Evolutionary conservation across 92 coral and sea anemone species (phyloP).

Genomic region (Desmophyllum pertusum): DNA sequence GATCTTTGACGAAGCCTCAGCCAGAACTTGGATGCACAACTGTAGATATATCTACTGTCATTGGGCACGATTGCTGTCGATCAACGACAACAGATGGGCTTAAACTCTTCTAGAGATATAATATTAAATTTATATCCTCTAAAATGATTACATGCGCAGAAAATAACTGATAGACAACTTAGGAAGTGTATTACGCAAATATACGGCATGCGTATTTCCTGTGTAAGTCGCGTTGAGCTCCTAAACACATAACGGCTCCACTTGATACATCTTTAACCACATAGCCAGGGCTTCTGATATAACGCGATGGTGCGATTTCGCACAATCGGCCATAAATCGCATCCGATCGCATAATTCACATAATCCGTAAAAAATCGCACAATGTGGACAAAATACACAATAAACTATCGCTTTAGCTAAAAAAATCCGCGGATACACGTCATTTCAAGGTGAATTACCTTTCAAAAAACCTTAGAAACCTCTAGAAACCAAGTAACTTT

Average conservation of each 20-base stretch:
- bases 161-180: not conserved
- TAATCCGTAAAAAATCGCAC: too few relatives aligned
- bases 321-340: too few relatives aligned
- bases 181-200: not conserved
- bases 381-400: too few relatives aligned
- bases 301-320: too few relatives aligned
- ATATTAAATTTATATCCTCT: not conserved
- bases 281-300: too few relatives aligned
- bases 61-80: not conserved
- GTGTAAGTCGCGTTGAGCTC: not conserved
- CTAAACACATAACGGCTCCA: not conserved
- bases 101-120: not conserved
- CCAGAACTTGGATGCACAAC: not conserved
- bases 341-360: too few relatives aligned
- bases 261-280: not conserved
- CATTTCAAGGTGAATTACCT: too few relatives aligned
- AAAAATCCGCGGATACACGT: too few relatives aligned
- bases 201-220: not conserved
- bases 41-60: too few relatives aligned
- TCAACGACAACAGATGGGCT: not conserved
- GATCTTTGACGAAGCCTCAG: not conserved
- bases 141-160: not conserved
- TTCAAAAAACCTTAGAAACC: too few relatives aligned
- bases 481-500: too few relatives aligned
- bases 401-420: too few relatives aligned